These are phyloP conservation scores for Sylvicapra grimmia DNA, from an alignment of 2,113 vertebrate species.

Conservation along the genomic window DNA sequence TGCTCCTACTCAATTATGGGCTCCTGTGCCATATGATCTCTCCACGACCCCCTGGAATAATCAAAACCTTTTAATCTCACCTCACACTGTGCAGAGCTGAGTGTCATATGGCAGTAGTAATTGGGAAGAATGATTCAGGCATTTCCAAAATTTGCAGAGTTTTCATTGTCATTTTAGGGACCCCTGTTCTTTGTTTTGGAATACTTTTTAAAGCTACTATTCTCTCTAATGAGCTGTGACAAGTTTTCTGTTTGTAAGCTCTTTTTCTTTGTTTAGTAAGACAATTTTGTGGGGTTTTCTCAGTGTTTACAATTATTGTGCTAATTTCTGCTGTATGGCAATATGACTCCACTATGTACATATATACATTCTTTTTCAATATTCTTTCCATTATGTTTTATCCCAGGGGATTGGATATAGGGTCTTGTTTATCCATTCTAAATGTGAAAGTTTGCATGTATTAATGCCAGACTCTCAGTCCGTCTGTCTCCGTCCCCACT, in stretches of 20 bases:
- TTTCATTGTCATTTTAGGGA: neutral
- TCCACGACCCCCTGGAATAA: conserved; percentile 12
- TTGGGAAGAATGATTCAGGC: conserved; percentile 52
- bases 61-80: conserved; percentile 43
- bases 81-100: conserved; percentile 55
- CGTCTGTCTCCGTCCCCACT: neutral
- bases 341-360: neutral
- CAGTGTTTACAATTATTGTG: neutral
- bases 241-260: conserved; percentile 9
- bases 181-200: neutral
- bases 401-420: neutral
- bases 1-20: neutral
- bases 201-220: neutral
- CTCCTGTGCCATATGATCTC: conserved; percentile 44
- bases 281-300: neutral
- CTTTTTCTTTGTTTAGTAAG: neutral
- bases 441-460: neutral
- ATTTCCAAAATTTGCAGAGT: conserved; percentile 29
- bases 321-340: neutral
- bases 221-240: neutral
- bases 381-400: neutral
- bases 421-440: neutral
- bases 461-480: neutral
- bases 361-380: neutral
- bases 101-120: conserved; percentile 46